Percentiles rank a stretch among this genome's conserved stretches.
phyloP scores from a whole-genome alignment of 2,888 invertebrate genomes.

The Drosophila heteroneura region DNA sequence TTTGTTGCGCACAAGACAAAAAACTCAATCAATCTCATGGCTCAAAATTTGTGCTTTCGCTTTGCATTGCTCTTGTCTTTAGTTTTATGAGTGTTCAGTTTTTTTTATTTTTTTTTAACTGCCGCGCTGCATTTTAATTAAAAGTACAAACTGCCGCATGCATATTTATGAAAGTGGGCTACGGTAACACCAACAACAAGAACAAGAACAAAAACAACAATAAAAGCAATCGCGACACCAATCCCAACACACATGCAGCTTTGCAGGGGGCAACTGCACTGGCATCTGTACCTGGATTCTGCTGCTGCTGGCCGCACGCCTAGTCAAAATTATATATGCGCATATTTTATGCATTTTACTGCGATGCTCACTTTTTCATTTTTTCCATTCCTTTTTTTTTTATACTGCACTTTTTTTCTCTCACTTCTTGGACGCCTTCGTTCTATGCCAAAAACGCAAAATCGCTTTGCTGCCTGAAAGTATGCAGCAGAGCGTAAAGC shows the following conservation, averaged over 20 bases:
- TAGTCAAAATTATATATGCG: constrained; percentile 79
- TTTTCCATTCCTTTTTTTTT: constrained; percentile 23
- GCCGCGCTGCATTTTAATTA: constrained; percentile 76
- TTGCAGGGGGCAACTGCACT: constrained; percentile 24
- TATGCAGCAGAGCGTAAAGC: constrained; percentile 76
- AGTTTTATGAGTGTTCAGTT: constrained; percentile 11
- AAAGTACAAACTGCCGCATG: constrained; percentile 72
- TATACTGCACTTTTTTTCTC: constrained; percentile 19
- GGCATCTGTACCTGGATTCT: constrained; percentile 32
- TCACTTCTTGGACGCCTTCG: constrained; percentile 45
- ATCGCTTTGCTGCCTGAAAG: constrained; percentile 79
- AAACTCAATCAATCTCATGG: constrained; percentile 74
- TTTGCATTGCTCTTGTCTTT: constrained; percentile 26
- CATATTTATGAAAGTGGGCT: constrained; percentile 75
- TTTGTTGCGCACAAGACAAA: constrained; percentile 23
- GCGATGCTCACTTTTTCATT: constrained; percentile 66
- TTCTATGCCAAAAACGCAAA: constrained; percentile 72
- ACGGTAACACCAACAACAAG: constrained; percentile 25
- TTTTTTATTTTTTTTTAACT: constrained; percentile 25
- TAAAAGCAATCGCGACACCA: constrained; percentile 22
- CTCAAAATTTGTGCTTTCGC: constrained; percentile 53
- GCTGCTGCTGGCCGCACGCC: constrained; percentile 68
- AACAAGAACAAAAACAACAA: constrained; percentile 5
- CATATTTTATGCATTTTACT: constrained; percentile 79
- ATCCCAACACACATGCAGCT: constrained; percentile 13